A percentile compares a stretch with the other conserved stretches of the same genome.
Conservation (phyloP, 1,140 invertebrate genomes). For the Procambarus clarkii region DNA sequence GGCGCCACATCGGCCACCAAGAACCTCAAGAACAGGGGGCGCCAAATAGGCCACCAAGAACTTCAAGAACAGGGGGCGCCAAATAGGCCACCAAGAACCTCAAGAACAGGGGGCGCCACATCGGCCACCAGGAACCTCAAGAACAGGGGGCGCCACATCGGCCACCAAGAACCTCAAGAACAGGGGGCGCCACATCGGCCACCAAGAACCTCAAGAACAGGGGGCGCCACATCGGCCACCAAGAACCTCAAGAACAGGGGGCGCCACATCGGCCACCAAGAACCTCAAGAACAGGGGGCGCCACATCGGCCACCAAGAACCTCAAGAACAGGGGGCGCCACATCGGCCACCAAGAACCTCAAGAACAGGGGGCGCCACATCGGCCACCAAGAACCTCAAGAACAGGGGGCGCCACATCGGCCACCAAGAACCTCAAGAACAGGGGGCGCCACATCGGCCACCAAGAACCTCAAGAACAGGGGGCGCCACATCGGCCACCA, state of each 20-base stretch:
- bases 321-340: conserved; percentile 4
- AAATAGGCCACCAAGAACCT: neutral
- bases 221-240: too few species aligned
- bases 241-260: conserved; percentile 4
- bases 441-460: too few species aligned
- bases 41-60: too few species aligned
- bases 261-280: too few species aligned
- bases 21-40: conserved; percentile 4
- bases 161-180: conserved; percentile 1
- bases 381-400: neutral
- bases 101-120: neutral
- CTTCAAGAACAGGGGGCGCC: conserved; percentile 4
- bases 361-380: neutral
- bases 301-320: too few species aligned
- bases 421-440: conserved; percentile 4
- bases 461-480: conserved; percentile 4
- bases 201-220: conserved; percentile 4
- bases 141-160: neutral
- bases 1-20: too few species aligned
- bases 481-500: too few species aligned
- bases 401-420: neutral
- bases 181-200: neutral
- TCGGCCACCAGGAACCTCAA: neutral
- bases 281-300: conserved; percentile 4
- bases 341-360: neutral